A percentile compares a stretch with the other conserved stretches of the same genome.
Evolutionary conservation across 2,797 vertebrate genomes (phyloP).

Genomic region (Betta splendens): DNA sequence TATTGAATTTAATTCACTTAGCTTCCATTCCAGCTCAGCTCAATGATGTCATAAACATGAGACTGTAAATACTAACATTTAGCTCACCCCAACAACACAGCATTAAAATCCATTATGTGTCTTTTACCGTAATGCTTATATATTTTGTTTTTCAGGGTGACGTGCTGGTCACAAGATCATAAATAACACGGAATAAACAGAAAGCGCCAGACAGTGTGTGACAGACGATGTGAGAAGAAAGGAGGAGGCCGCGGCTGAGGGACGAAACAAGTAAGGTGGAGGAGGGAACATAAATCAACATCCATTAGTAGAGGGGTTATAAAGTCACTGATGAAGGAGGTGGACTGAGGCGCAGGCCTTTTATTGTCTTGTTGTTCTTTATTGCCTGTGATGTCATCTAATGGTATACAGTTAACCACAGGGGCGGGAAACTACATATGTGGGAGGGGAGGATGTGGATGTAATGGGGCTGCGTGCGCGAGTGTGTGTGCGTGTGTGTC

Average conservation of each 20-base stretch:
- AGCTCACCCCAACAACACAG: constrained; percentile 33
- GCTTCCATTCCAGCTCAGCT: constrained; percentile 41
- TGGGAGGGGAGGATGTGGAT: constrained; percentile 67
- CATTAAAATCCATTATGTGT: constrained; percentile 52
- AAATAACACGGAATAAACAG: constrained; percentile 61
- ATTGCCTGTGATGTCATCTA: constrained; percentile 84
- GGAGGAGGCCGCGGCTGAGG: constrained; percentile 21
- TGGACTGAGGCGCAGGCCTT: constrained; percentile 63
- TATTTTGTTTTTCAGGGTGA: constrained; percentile 72
- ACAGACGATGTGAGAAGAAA: constrained; percentile 33
- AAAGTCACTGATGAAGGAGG: constrained; percentile 80
- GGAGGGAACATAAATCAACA: constrained; percentile 79
- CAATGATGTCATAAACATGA: constrained; percentile 75
- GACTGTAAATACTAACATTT: constrained; percentile 60
- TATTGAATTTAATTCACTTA: constrained; percentile 63
- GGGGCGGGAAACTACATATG: constrained; percentile 63
- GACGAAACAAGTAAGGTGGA: constrained; percentile 60
- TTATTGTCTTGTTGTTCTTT: constrained; percentile 83
- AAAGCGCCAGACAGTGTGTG: constrained; percentile 24
- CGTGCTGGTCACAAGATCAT: constrained; percentile 61
- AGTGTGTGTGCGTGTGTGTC: constrained; percentile 30
- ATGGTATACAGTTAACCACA: constrained; percentile 75
- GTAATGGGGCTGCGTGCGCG: constrained; percentile 65
- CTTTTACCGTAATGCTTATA: constrained; percentile 67
- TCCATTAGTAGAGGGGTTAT: constrained; percentile 79